A percentile compares a stretch with the other conserved stretches of the same genome.
These are phyloP conservation scores for Stylophora pistillata DNA, from an alignment of 64 coral and sea anemone genomes.

Conservation along the genomic window DNA sequence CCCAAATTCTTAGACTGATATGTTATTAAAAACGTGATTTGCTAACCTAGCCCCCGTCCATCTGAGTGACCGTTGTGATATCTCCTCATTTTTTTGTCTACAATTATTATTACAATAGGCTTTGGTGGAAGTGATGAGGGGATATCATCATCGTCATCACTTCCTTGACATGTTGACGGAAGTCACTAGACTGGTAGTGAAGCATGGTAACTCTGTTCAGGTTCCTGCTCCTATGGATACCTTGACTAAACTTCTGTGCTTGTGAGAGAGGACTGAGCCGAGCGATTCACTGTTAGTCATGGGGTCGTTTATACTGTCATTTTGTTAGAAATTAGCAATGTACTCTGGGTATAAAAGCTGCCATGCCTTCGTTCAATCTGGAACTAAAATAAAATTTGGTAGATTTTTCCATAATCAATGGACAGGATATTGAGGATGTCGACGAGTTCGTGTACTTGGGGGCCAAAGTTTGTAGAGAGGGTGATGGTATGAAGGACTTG, in stretches of 20 bases:
- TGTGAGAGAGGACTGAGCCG: background rate
- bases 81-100: too few species aligned
- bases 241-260: conserved; percentile 9
- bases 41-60: too few species aligned
- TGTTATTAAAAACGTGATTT: too few species aligned
- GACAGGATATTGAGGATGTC: too few species aligned
- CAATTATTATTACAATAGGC: background rate
- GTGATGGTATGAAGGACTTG: too few species aligned
- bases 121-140: background rate
- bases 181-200: conserved; percentile 8
- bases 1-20: too few species aligned
- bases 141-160: conserved; percentile 10
- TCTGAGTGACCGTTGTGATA: too few species aligned
- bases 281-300: background rate
- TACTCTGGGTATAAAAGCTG: conserved; percentile 60
- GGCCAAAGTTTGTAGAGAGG: too few species aligned
- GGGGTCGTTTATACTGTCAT: too few species aligned
- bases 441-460: too few species aligned
- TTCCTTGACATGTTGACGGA: conserved; percentile 28
- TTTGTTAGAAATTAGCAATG: too few species aligned
- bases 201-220: background rate
- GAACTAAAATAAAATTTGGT: conserved; percentile 33
- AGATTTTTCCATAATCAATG: too few species aligned
- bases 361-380: conserved; percentile 19
- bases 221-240: conserved; percentile 23